Evolutionary conservation across 1,140 invertebrate genomes (phyloP), one percentile per base, ranked within the genome.

Genomic region (Diorhabda sublineata): DNA sequence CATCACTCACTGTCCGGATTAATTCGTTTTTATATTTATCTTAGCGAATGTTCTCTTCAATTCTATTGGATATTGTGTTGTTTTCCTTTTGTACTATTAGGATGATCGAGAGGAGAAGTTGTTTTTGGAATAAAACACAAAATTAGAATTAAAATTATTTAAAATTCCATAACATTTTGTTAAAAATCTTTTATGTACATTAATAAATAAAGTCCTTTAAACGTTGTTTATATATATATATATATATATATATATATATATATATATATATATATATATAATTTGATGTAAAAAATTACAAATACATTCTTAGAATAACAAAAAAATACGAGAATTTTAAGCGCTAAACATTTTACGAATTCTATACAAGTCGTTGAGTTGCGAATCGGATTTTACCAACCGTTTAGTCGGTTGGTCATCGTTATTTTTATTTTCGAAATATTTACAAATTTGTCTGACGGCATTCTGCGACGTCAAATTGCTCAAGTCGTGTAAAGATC

Each of bases 371-470:
- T 67, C 65, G 44, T 67, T 67, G 4, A 67, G 45, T 7, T 67
- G 58, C 5, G 58, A 67, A 58, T 67, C 65, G 7, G 65, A 64
- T 56, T 64, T 52, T 26, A 64, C 42, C 45, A 64, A 42, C 41
- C 65, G 57, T n/a, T 42, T 60, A 5, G 42, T 59, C 5, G 45
- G n/a, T 5, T 45, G 42, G n/a, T 58, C 60, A 26, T 67, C 65
- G 11, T 47, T 42, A 45, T 44, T 67, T 66, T 79, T 81, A 43
- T 76, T 79, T 67, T 88, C 86, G 73, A 88, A 88, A 68, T 87
- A 85, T 71, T 86, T 81, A 70, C 86, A 87, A 81, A 87, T 87
- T 67, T 87, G 85, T 5, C 85, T 79, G 0, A 88, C 87, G 3
- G 83, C 84, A 42, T 76, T 77, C 42, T 78, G 76, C 4, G 74